These are phyloP conservation scores for Okamejei kenojei DNA, from an alignment of 2,797 vertebrate genomes.

Conservation along the genomic window DNA sequence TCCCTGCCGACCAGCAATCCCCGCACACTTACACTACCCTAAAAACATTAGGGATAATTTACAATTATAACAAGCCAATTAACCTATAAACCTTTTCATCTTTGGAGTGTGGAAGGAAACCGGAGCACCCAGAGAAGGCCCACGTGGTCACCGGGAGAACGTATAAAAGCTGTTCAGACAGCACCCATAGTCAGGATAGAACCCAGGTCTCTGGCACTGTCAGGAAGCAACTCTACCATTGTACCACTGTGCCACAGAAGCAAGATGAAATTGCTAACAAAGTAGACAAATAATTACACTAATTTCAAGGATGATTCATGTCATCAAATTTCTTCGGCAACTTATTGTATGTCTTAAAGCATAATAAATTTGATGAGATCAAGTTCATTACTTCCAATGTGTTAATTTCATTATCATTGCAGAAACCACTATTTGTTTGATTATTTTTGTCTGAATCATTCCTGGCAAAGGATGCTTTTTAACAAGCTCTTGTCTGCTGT, in stretches of 20 bases:
- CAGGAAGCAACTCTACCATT: too few species aligned
- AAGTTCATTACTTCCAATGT: not conserved
- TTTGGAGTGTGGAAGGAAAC: too few species aligned
- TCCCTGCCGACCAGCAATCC: too few species aligned
- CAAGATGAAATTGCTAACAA: not conserved
- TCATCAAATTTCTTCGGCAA: not conserved
- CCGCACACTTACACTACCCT: too few species aligned
- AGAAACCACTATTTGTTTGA: not conserved
- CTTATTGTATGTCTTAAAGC: not conserved
- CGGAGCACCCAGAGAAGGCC: too few species aligned
- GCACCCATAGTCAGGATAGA: too few species aligned
- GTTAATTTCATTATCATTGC: not conserved
- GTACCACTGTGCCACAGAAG: not conserved
- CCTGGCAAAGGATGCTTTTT: constrained; percentile 77
- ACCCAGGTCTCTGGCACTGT: too few species aligned
- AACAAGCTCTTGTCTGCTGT: constrained; percentile 76
- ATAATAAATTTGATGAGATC: not conserved
- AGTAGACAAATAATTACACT: not conserved
- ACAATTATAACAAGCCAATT: too few species aligned
- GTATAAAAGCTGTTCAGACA: too few species aligned
- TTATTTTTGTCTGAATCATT: constrained; percentile 66
- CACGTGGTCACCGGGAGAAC: too few species aligned
- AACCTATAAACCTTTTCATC: too few species aligned
- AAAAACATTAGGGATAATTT: too few species aligned
- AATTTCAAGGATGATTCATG: not conserved